Conservation (phyloP, 2,797 vertebrate species). For the Rhodeus uyekii region DNA sequence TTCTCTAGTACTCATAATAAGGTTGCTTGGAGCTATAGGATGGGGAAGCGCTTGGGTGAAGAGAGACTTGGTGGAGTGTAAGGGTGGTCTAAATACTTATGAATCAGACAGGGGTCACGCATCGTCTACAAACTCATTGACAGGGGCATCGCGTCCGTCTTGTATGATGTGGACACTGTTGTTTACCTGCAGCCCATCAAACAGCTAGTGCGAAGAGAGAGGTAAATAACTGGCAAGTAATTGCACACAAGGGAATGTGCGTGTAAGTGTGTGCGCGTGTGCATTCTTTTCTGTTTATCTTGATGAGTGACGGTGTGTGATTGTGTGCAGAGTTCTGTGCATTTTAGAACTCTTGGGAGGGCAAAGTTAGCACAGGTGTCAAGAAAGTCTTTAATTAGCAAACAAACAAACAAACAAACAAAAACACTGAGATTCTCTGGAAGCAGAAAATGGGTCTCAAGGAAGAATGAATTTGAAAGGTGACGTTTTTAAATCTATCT, state of each 20-base stretch:
- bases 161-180: conserved; percentile 53
- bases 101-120: conserved; percentile 44
- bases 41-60: conserved; percentile 4
- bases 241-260: conserved; percentile 75
- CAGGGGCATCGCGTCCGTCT: conserved; percentile 34
- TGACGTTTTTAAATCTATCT: conserved; percentile 35
- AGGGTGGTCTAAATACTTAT: conserved; percentile 15
- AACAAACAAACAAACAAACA: conserved; percentile 78
- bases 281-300: conserved; percentile 51
- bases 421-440: conserved; percentile 46
- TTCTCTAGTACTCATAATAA: conserved; percentile 30
- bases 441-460: conserved; percentile 39
- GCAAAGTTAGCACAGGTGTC: conserved; percentile 73
- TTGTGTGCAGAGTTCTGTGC: conserved; percentile 63
- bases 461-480: conserved; percentile 26
- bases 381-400: conserved; percentile 75
- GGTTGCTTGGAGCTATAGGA: conserved; percentile 19
- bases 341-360: conserved; percentile 62
- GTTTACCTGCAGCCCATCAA: conserved; percentile 71
- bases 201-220: conserved; percentile 63
- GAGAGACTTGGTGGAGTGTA: not conserved
- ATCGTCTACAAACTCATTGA: conserved; percentile 29
- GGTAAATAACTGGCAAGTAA: conserved; percentile 76
- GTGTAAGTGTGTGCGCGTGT: conserved; percentile 37
- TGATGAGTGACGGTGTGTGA: conserved; percentile 64